These are phyloP conservation scores for Xanthostigma xanthostigma DNA, from an alignment of 2,888 invertebrate genomes.

Conservation along the genomic window DNA sequence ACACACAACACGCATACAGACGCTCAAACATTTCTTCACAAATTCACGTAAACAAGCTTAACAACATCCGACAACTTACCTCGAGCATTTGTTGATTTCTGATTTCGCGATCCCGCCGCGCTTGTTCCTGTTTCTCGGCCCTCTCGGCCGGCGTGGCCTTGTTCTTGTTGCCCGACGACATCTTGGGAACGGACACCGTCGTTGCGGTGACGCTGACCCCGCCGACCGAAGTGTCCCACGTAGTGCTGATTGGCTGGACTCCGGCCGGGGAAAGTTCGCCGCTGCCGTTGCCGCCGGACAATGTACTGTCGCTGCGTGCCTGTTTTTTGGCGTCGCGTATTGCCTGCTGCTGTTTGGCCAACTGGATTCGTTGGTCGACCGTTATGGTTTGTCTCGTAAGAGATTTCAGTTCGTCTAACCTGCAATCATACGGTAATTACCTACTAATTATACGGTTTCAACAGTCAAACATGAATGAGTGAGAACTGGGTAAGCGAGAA, in stretches of 20 bases:
- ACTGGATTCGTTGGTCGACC: conserved; percentile 61
- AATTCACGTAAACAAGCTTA: conserved; percentile 4
- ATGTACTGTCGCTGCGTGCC: conserved; percentile 25
- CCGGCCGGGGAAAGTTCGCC: background rate
- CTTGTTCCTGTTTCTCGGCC: conserved; percentile 68
- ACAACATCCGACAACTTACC: conserved; percentile 37
- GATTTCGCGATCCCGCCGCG: conserved; percentile 65
- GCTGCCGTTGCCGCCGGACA: conserved; percentile 1
- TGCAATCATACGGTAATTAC: conserved; percentile 16
- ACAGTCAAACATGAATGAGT: no score
- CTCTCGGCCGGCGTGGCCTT: conserved; percentile 34
- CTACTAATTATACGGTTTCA: no score
- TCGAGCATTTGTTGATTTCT: conserved; percentile 76
- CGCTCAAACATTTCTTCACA: conserved; percentile 1
- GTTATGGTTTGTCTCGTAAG: conserved; percentile 47
- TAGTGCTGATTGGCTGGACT: no score
- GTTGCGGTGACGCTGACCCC: no score
- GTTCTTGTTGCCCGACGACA: background rate
- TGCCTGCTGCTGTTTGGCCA: conserved; percentile 55
- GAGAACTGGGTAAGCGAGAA: no score
- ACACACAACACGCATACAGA: conserved; percentile 4
- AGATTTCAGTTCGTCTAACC: conserved; percentile 51
- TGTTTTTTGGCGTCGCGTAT: conserved; percentile 62
- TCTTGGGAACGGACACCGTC: no score
- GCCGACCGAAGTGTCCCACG: no score